phyloP scores from a whole-genome alignment of 2,888 invertebrate species.

The Andricus quercusramuli region DNA sequence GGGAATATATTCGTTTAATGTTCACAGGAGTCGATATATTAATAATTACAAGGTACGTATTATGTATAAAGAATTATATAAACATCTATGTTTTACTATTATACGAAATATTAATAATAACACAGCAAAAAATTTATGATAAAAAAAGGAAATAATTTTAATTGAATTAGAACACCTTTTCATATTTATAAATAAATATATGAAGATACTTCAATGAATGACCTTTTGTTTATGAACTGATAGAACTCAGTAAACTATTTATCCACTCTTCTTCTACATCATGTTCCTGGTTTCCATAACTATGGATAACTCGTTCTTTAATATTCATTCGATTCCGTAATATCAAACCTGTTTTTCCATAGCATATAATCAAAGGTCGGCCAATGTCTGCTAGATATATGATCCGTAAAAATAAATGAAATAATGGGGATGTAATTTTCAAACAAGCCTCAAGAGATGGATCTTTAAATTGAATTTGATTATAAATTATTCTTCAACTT shows the following conservation, averaged over 20 bases:
- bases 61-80: no score
- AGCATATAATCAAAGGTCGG: conserved; percentile 8
- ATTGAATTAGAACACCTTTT: no score
- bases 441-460: neutral
- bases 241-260: neutral
- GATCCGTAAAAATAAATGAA: neutral
- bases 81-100: no score
- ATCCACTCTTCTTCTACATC: neutral
- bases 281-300: neutral
- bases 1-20: no score
- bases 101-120: no score
- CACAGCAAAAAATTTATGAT: no score
- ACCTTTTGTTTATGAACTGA: neutral
- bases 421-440: neutral
- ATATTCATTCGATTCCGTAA: neutral
- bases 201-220: no score
- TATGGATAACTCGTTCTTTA: conserved; percentile 14
- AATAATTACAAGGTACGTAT: no score
- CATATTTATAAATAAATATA: no score
- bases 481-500: neutral
- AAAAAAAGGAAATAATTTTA: no score
- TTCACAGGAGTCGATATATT: no score
- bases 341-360: neutral
- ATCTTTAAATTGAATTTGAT: neutral
- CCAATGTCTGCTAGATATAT: conserved; percentile 5